A percentile compares a stretch with the other conserved stretches of the same genome.
phyloP scores from a whole-genome alignment of 2,113 vertebrate genomes.

The Bos indicus region DNA sequence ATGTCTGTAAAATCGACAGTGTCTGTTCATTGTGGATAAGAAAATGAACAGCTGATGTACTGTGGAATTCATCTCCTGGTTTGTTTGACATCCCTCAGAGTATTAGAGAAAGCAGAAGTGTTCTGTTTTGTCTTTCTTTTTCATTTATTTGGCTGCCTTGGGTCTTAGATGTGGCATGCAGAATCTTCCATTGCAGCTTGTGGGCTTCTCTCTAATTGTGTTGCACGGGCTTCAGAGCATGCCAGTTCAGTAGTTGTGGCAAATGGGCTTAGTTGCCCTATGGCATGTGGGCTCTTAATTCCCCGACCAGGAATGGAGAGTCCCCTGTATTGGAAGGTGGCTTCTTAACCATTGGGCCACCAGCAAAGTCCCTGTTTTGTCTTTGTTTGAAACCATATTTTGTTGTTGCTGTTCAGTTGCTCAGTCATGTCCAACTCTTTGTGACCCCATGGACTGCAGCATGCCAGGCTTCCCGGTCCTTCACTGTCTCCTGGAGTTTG shows the following conservation, averaged over 20 bases:
- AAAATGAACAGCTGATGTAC: background rate
- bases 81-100: background rate
- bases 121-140: background rate
- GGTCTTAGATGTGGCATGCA: background rate
- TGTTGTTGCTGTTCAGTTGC: background rate
- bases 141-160: background rate
- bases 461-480: background rate
- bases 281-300: background rate
- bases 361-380: background rate
- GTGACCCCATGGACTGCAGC: background rate
- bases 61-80: background rate
- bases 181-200: background rate
- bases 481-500: background rate
- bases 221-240: background rate
- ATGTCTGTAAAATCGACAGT: constrained; percentile 6
- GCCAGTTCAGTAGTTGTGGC: background rate
- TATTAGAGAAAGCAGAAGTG: background rate
- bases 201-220: background rate
- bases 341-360: background rate
- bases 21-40: background rate
- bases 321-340: background rate
- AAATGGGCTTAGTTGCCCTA: background rate
- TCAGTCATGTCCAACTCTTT: background rate
- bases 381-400: background rate
- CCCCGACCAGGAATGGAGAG: background rate